Percentiles rank a stretch among this genome's conserved stretches.
phyloP scores from a whole-genome alignment of 2,797 vertebrate genomes.

The Myotis daubentonii region DNA sequence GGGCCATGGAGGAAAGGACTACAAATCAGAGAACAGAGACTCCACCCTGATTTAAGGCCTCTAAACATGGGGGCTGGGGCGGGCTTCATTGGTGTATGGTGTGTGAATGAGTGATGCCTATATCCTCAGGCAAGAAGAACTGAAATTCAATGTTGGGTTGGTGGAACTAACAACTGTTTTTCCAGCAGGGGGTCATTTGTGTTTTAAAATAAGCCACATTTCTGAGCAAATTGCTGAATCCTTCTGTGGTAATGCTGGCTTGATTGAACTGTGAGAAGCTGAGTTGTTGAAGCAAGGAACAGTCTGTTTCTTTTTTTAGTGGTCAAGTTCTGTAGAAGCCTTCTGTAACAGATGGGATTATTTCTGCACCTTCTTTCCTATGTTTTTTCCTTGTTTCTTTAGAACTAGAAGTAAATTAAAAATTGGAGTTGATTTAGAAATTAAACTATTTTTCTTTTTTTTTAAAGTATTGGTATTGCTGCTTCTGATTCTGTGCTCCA shows the following conservation, averaged over 20 bases:
- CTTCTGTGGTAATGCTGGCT: background rate
- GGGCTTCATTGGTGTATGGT: background rate
- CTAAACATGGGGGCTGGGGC: background rate
- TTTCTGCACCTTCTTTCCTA: conserved; percentile 41
- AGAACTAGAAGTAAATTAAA: conserved; percentile 57
- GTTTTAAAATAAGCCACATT: conserved; percentile 47
- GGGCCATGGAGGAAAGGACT: background rate
- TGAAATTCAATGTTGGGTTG: conserved; percentile 13
- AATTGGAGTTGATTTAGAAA: conserved; percentile 29
- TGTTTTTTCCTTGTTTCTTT: background rate
- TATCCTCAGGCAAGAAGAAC: background rate
- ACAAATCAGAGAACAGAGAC: background rate
- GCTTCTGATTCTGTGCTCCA: conserved; percentile 23
- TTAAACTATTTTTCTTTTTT: background rate
- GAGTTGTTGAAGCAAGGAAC: conserved; percentile 35
- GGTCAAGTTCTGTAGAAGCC: conserved; percentile 38
- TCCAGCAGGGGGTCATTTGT: background rate
- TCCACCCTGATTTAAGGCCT: background rate
- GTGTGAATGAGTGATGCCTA: background rate
- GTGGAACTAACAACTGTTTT: conserved; percentile 12
- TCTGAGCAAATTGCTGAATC: conserved; percentile 49
- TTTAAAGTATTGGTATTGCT: background rate
- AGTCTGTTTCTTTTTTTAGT: conserved; percentile 55
- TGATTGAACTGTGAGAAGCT: conserved; percentile 20
- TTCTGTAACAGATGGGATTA: conserved; percentile 59